Evolutionary conservation across 2,797 vertebrate genomes (phyloP).

Genomic region (Mus spretus): DNA sequence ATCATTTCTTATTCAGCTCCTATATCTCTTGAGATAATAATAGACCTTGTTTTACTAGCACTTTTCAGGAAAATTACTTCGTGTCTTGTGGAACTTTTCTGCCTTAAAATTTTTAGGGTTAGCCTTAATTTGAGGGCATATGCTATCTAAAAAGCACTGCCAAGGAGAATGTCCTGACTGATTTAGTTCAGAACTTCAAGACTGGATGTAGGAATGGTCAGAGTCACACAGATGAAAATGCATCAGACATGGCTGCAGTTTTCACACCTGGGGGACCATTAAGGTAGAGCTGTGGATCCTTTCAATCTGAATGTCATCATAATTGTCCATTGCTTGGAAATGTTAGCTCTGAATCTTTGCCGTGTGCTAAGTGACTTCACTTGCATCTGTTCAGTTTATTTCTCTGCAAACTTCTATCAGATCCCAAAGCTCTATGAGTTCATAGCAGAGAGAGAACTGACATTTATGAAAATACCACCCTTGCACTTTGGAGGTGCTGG

Average conservation of each 20-base stretch:
- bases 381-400: constrained; percentile 51
- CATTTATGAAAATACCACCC: constrained; percentile 76
- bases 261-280: constrained; percentile 60
- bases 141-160: neutral
- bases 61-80: neutral
- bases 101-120: constrained; percentile 8
- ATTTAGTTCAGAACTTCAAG: neutral
- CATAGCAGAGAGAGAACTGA: constrained; percentile 54
- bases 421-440: neutral
- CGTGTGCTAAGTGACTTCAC: constrained; percentile 49
- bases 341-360: constrained; percentile 46
- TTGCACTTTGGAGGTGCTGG: constrained; percentile 62
- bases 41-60: neutral
- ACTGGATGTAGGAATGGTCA: neutral
- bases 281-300: constrained; percentile 53
- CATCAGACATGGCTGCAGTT: neutral
- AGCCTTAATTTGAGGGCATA: neutral
- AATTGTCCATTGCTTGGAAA: constrained; percentile 14
- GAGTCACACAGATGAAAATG: neutral
- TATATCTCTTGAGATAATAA: constrained; percentile 14
- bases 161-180: constrained; percentile 14
- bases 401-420: constrained; percentile 63
- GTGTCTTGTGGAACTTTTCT: neutral
- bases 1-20: constrained; percentile 72
- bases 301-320: constrained; percentile 30